phyloP scores from a whole-genome alignment of 2,113 vertebrate species.

The Corvus moneduloides region DNA sequence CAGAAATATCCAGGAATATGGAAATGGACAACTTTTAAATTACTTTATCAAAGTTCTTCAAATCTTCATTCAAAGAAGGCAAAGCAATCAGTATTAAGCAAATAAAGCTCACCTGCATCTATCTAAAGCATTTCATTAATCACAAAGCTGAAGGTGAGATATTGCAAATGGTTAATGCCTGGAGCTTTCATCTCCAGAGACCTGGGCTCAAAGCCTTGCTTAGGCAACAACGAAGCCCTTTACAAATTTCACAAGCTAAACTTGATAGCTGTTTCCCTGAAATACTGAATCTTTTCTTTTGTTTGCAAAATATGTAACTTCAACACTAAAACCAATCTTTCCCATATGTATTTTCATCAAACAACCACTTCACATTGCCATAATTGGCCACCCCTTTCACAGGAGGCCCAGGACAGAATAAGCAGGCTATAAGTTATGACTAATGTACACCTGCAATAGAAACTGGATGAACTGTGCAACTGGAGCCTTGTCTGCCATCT shows the following conservation, averaged over 20 bases:
- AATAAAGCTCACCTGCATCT: slow-evolving; percentile 1
- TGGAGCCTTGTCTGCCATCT: not conserved
- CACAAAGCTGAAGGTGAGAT: not conserved
- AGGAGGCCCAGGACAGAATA: not conserved
- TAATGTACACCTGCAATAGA: not conserved
- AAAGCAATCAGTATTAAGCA: slow-evolving; percentile 14
- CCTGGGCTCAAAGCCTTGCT: not conserved
- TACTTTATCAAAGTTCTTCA: not conserved
- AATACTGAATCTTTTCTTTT: not conserved
- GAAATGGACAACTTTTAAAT: not conserved
- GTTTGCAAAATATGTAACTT: not conserved
- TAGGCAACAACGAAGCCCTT: not conserved
- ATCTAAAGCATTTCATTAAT: slow-evolving; percentile 15
- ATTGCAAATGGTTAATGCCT: not conserved
- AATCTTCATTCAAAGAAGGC: not conserved
- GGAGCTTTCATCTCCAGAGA: not conserved
- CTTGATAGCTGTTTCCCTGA: not conserved
- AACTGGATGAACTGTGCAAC: not conserved
- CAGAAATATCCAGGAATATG: not conserved
- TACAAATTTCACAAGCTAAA: not conserved
- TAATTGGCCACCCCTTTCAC: not conserved
- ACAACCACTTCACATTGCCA: not conserved
- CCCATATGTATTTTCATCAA: not conserved
- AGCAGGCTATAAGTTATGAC: not conserved
- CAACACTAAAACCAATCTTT: not conserved